These are phyloP conservation scores for Agapetus fuscipes DNA, from an alignment of 2,888 invertebrate species.

Conservation along the genomic window DNA sequence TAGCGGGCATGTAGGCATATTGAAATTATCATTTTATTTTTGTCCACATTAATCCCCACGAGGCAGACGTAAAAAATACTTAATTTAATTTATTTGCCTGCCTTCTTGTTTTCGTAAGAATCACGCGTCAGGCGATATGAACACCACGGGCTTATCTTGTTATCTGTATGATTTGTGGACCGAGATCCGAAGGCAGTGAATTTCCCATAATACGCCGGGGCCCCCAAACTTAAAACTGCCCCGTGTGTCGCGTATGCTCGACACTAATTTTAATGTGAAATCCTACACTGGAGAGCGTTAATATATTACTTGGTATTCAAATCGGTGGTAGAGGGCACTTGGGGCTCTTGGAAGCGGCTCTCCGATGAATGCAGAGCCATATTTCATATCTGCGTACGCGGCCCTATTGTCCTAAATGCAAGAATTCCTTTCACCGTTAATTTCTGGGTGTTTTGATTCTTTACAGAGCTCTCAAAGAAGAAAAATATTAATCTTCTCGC, in stretches of 20 bases:
- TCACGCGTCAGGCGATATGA: too few species aligned
- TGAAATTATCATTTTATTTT: too few species aligned
- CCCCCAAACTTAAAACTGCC: conserved; percentile 1
- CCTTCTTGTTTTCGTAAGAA: too few species aligned
- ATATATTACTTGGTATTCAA: conserved; percentile 8
- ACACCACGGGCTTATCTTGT: conserved; percentile 12
- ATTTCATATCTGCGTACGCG: not conserved
- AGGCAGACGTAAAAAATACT: too few species aligned
- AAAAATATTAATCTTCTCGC: too few species aligned
- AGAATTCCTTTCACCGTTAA: conserved; percentile 1
- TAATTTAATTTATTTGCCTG: too few species aligned
- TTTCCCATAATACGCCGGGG: not conserved
- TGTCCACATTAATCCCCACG: too few species aligned
- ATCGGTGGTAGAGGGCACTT: not conserved
- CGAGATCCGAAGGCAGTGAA: conserved; percentile 9
- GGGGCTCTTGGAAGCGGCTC: not conserved
- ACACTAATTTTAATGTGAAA: conserved; percentile 17
- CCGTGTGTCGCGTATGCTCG: conserved; percentile 3
- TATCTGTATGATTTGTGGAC: conserved; percentile 20
- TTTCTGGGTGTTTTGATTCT: too few species aligned
- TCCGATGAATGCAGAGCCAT: not conserved
- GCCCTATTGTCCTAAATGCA: not conserved
- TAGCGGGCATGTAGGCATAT: too few species aligned
- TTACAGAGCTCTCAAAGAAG: conserved; percentile 1
- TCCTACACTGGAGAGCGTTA: conserved; percentile 11